phyloP scores from a whole-genome alignment of 2,113 vertebrate genomes.

The Menidia beryllina region DNA sequence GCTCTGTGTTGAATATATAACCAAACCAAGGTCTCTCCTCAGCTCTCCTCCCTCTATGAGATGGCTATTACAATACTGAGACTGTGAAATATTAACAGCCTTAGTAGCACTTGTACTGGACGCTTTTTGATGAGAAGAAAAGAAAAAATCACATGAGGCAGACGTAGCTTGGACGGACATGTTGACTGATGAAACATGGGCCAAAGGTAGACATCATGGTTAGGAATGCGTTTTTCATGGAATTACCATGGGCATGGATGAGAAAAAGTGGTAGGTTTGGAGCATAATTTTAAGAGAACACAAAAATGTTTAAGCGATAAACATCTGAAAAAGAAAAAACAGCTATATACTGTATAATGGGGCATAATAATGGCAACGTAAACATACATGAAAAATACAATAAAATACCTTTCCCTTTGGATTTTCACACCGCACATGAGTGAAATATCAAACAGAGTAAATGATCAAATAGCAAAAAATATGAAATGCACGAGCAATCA shows the following conservation, averaged over 20 bases:
- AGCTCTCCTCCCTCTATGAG: conserved; percentile 13
- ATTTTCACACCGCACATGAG: conserved; percentile 23
- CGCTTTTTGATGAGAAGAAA: conserved; percentile 44
- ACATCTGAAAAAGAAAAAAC: neutral
- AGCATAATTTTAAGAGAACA: conserved; percentile 12
- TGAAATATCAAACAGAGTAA: conserved; percentile 50
- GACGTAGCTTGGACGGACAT: conserved; percentile 7
- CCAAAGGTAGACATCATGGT: conserved; percentile 48
- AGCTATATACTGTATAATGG: neutral
- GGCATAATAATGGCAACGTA: neutral
- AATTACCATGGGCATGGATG: conserved; percentile 27
- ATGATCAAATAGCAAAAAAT: conserved; percentile 50
- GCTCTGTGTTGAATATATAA: conserved; percentile 79
- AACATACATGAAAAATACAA: conserved; percentile 5
- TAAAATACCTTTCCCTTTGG: neutral
- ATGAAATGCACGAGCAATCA: conserved; percentile 31
- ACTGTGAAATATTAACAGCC: conserved; percentile 56
- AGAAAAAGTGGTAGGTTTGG: conserved; percentile 10
- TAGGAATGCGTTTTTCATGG: conserved; percentile 57
- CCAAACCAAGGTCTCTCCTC: conserved; percentile 59
- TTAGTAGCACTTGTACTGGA: conserved; percentile 42
- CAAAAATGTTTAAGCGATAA: conserved; percentile 14
- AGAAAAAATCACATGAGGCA: conserved; percentile 27
- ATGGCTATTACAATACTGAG: conserved; percentile 14
- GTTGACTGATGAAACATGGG: conserved; percentile 46